Base-by-base conservation (phyloP, 2,797 vertebrate genomes). In the Furcifer pardalis region DNA sequence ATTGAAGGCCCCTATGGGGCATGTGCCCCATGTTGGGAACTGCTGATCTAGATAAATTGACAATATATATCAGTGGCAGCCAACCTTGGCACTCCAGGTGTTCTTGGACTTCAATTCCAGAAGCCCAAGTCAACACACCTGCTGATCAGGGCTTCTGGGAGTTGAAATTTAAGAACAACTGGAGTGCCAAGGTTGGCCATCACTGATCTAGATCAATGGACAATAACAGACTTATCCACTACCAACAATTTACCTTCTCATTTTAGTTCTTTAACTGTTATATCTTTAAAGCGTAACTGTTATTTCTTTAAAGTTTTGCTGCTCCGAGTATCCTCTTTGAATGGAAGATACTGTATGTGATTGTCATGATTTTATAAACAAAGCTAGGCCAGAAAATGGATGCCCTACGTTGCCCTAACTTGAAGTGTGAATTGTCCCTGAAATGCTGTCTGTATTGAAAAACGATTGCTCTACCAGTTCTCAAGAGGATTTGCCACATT, bases 391-490 rank as follows among this genome's bases (percentile, higher is more conserved):
- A 40, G 72, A 8, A 21, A 40, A 13, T 25, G 19, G 23, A 80
- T 27, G 35, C 17, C 21, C 46, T 21, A 44, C 35, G 30, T 56
- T 79, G 73, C 8, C 44, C 52, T 81, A 5, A n/a, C 25, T 3
- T 7, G n/a, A 77, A 56, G 42, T 62, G 44, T 35, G 79, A 60
- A 35, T 49, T 19, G 40, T 52, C 56, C 52, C 56, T 27, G 49
- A 82, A 30, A 65, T 46, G 52, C 5, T 65, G 44, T n/a, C 1
- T 83, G 60, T 91, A 86, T 77, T 86, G 89, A 81, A 90, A 86
- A 92, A 90, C 35, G 44, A 74, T 90, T 92, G 85, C 90, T 86
- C 81, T 87, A 89, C 88, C 89, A 91, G 85, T 91, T 87, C 92
- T 89, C n/a, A 91, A 90, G 84, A 81, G 89, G 13, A 84, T 86